Percentiles rank a stretch among this genome's conserved stretches.
Evolutionary conservation across 2,113 vertebrate species (phyloP).

Genomic region (Vanacampus margaritifer): DNA sequence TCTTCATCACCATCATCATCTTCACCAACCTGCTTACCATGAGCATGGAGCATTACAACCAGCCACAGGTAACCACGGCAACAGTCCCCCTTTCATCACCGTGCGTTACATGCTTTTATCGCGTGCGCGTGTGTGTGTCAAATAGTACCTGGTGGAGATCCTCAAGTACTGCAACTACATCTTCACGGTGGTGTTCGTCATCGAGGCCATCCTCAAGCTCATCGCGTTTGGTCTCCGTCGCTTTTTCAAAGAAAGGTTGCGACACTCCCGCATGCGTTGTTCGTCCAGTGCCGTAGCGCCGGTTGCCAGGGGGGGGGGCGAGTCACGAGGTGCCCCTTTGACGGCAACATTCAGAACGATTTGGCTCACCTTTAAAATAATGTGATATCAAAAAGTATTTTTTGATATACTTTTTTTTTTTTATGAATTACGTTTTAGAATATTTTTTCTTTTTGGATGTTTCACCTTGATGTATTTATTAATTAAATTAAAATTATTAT

Average conservation of each 20-base stretch:
- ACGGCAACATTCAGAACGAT: too few relatives aligned
- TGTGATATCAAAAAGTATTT: too few relatives aligned
- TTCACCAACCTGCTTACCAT: slow-evolving; percentile 95
- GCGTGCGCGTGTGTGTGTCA: slow-evolving; percentile 19
- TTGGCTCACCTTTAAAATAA: too few relatives aligned
- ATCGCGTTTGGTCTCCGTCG: slow-evolving; percentile 87
- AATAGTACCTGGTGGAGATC: slow-evolving; percentile 83
- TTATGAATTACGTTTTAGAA: too few relatives aligned
- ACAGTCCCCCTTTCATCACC: slow-evolving; percentile 55
- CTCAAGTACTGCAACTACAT: slow-evolving; percentile 95
- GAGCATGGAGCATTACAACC: slow-evolving; percentile 98
- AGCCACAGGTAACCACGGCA: slow-evolving; percentile 83
- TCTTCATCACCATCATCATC: slow-evolving; percentile 97
- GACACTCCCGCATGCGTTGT: background rate
- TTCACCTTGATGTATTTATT: too few relatives aligned
- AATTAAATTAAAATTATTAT: too few relatives aligned
- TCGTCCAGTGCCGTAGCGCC: too few relatives aligned
- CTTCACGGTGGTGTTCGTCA: slow-evolving; percentile 88
- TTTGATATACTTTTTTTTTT: too few relatives aligned
- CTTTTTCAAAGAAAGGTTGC: slow-evolving; percentile 91
- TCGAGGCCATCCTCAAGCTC: slow-evolving; percentile 85
- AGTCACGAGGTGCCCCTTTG: background rate
- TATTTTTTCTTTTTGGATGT: too few relatives aligned
- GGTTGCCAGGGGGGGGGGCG: background rate
- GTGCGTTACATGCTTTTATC: slow-evolving; percentile 45